These are phyloP conservation scores for Taeniopygia guttata DNA, from an alignment of 2,797 vertebrate species.

Conservation along the genomic window DNA sequence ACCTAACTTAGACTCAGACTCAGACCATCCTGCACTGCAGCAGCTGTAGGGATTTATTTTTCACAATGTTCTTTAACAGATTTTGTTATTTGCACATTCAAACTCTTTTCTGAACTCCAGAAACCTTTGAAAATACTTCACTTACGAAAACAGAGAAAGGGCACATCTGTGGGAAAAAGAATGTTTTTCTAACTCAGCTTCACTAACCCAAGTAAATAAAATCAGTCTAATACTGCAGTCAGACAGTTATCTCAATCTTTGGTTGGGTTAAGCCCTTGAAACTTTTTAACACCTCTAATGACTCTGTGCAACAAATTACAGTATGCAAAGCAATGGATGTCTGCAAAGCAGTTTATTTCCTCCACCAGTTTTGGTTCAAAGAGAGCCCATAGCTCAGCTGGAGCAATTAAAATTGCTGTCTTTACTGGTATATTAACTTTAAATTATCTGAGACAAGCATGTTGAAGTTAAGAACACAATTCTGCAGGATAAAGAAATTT, in stretches of 20 bases:
- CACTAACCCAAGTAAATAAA: not conserved
- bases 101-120: not conserved
- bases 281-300: not conserved
- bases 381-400: not conserved
- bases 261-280: not conserved
- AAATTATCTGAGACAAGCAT: not conserved
- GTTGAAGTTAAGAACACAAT: not conserved
- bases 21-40: not conserved
- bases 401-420: not conserved
- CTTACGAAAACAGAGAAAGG: not conserved
- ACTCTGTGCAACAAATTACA: not conserved
- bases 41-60: constrained; percentile 14
- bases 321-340: not conserved
- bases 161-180: not conserved
- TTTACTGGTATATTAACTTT: not conserved
- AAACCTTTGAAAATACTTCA: not conserved
- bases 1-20: not conserved
- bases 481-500: not conserved
- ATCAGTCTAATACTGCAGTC: not conserved
- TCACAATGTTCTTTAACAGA: not conserved
- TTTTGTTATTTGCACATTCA: not conserved
- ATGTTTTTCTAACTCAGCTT: not conserved
- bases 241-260: not conserved
- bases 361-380: not conserved
- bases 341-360: not conserved